A percentile compares a stretch with the other conserved stretches of the same genome.
These are phyloP conservation scores for Rhyzopertha dominica DNA, from an alignment of 1,140 invertebrate species.

Conservation along the genomic window DNA sequence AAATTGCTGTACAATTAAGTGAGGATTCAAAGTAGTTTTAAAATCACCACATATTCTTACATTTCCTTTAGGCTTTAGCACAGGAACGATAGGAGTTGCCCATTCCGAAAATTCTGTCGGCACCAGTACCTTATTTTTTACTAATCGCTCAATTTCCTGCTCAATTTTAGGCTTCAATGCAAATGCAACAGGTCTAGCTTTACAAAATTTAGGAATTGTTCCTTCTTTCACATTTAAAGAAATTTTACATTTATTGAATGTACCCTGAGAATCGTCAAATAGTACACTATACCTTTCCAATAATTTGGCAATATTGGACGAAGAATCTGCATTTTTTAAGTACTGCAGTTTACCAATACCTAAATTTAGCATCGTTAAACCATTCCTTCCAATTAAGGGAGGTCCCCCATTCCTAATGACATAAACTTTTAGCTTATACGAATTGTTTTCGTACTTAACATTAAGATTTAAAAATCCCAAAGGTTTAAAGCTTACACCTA, in stretches of 20 bases:
- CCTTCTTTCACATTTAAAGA: conserved; percentile 1
- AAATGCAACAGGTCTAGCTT: conserved; percentile 1
- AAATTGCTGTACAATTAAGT: no score
- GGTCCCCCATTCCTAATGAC: conserved; percentile 7
- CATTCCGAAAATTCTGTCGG: conserved; percentile 8
- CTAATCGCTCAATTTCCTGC: conserved; percentile 8
- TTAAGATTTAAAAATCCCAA: no score
- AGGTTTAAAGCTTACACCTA: no score
- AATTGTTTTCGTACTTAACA: no score
- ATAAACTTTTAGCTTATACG: neutral
- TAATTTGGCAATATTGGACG: neutral
- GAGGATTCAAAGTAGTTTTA: no score
- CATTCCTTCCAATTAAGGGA: conserved; percentile 5
- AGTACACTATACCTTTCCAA: neutral
- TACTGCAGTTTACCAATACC: conserved; percentile 7
- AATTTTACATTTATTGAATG: conserved; percentile 1
- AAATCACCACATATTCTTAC: no score
- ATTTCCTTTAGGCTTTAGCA: no score
- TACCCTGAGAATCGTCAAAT: neutral
- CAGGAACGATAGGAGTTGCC: no score
- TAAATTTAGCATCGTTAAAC: conserved; percentile 6
- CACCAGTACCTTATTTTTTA: conserved; percentile 3
- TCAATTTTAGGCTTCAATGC: conserved; percentile 7
- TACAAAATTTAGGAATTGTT: conserved; percentile 9
- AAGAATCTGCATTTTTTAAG: neutral